These are phyloP conservation scores for Ahaetulla prasina DNA, from an alignment of 2,113 vertebrate genomes.

Conservation along the genomic window DNA sequence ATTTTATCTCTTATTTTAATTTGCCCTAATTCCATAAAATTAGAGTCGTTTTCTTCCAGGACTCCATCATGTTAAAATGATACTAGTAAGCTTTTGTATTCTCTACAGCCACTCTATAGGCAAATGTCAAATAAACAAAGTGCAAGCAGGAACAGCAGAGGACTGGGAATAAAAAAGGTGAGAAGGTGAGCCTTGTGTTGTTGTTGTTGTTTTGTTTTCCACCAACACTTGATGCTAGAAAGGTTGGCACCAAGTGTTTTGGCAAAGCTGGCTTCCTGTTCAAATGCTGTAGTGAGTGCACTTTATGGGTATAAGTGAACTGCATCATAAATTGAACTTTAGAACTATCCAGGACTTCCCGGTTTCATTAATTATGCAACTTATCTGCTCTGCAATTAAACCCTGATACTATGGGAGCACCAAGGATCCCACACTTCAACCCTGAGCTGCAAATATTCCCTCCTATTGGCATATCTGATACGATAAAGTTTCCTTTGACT, in stretches of 20 bases:
- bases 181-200: not conserved
- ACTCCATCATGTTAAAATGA: not conserved
- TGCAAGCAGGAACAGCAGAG: not conserved
- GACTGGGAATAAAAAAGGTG: not conserved
- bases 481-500: not conserved
- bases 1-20: not conserved
- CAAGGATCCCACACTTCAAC: not conserved
- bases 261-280: slow-evolving; percentile 3
- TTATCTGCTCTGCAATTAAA: not conserved
- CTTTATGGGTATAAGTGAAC: slow-evolving; percentile 14
- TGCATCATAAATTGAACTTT: slow-evolving; percentile 13
- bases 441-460: not conserved
- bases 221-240: not conserved
- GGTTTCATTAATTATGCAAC: not conserved
- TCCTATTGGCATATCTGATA: not conserved
- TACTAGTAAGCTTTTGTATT: not conserved
- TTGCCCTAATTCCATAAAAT: not conserved
- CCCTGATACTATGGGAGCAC: not conserved
- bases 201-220: not conserved
- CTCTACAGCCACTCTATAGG: not conserved
- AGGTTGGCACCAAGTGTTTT: not conserved
- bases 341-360: not conserved
- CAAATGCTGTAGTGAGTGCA: not conserved
- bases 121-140: not conserved
- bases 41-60: not conserved